Evolutionary conservation across 2,888 invertebrate genomes (phyloP).

Genomic region (Agrilus biguttatus): DNA sequence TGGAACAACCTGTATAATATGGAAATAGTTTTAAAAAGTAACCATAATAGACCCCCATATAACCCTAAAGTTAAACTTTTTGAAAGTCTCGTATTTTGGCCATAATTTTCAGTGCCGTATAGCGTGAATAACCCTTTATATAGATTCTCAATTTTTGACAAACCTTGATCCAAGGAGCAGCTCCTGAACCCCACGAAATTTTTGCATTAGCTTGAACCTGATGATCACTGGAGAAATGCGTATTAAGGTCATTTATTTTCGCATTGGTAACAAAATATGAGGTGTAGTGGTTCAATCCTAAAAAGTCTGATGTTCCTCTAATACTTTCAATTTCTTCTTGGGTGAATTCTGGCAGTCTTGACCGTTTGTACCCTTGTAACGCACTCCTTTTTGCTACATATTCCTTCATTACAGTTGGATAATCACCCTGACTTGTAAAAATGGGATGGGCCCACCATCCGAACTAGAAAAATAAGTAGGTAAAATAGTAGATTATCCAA

Average conservation of each 20-base stretch:
- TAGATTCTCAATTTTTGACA: not conserved
- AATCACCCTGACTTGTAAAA: slow-evolving; percentile 46
- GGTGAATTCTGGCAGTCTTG: slow-evolving; percentile 49
- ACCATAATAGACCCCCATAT: no score
- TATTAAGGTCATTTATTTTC: no score
- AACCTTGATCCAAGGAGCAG: slow-evolving; percentile 33
- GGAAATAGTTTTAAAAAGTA: no score
- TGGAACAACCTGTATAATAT: no score
- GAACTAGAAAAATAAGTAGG: slow-evolving; percentile 28
- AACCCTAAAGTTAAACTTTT: no score
- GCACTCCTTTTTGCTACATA: slow-evolving; percentile 41
- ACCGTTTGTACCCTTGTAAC: slow-evolving; percentile 41
- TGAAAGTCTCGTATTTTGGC: no score
- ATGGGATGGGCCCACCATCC: slow-evolving; percentile 57
- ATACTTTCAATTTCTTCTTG: slow-evolving; percentile 43
- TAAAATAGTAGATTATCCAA: slow-evolving; percentile 7
- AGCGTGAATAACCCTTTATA: no score
- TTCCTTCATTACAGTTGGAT: slow-evolving; percentile 48
- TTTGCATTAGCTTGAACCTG: no score
- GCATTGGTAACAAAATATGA: slow-evolving; percentile 17
- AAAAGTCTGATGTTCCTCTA: slow-evolving; percentile 50
- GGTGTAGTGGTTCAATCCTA: slow-evolving; percentile 64
- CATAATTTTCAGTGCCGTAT: no score
- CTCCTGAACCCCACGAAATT: slow-evolving; percentile 30
- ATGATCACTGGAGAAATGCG: slow-evolving; percentile 10